A percentile compares a stretch with the other conserved stretches of the same genome.
These are phyloP conservation scores for Campoplex nolae DNA, from an alignment of 2,888 invertebrate genomes.

Conservation along the genomic window DNA sequence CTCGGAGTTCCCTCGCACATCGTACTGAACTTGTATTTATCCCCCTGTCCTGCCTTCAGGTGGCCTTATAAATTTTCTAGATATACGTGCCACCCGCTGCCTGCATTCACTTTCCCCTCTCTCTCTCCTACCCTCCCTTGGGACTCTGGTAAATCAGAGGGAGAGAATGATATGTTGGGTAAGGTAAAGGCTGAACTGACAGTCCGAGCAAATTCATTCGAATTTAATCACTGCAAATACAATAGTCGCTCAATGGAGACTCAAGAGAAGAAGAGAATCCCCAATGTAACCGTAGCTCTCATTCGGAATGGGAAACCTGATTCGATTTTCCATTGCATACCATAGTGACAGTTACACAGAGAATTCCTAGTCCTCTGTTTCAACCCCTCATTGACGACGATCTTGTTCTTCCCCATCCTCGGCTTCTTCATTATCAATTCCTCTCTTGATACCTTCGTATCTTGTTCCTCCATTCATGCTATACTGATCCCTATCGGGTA, in stretches of 20 bases:
- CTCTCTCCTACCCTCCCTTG: neutral
- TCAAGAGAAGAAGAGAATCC: conserved; percentile 2
- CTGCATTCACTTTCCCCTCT: neutral
- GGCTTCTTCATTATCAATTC: conserved; percentile 41
- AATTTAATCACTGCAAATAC: conserved; percentile 52
- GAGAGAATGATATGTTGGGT: neutral
- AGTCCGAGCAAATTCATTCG: conserved; percentile 33
- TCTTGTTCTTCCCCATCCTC: conserved; percentile 15
- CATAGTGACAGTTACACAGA: conserved; percentile 18
- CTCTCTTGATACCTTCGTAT: conserved; percentile 40
- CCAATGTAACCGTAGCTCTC: conserved; percentile 11
- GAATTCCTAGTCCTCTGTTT: conserved; percentile 28
- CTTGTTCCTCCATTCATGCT: conserved; percentile 18
- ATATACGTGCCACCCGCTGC: conserved; percentile 34
- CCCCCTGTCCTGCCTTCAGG: conserved; percentile 36
- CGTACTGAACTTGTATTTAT: conserved; percentile 60
- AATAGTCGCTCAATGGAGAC: conserved; percentile 7
- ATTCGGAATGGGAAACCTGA: conserved; percentile 34
- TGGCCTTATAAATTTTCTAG: conserved; percentile 60
- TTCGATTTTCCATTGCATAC: conserved; percentile 42
- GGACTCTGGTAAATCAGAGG: neutral
- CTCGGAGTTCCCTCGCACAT: conserved; percentile 26
- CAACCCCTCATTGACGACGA: conserved; percentile 37
- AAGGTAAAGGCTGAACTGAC: conserved; percentile 13
- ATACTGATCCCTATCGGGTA: conserved; percentile 37